Base-by-base conservation (phyloP, 2,888 invertebrate species). In the Sisyra terminalis region DNA sequence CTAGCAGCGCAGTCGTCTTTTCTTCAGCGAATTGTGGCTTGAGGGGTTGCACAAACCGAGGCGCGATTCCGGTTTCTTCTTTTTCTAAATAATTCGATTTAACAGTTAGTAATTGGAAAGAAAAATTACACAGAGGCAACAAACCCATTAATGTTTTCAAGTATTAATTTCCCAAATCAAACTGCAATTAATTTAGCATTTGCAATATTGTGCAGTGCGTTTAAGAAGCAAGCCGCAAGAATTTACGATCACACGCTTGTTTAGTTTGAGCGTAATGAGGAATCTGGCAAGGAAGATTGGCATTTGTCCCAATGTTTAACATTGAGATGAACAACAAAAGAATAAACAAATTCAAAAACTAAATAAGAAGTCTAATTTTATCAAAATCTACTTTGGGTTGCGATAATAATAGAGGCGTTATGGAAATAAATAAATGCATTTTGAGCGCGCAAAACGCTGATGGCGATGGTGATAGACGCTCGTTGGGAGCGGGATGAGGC, bases 21-120 rank as follows among this genome's bases (percentile, higher is more conserved):
- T 76, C 70, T 56, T 75, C 69, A 15, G 71, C 69, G 50, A 76
- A 67, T 49, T 71, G 59, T 17, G 81, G 78, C 56, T 77, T 74
- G 41, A 82, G 63, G 6, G 80, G 78, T 54, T 71, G 64, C 5
- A 68, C 60, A 52, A 80, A 79, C 51, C 71, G 70, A 44, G 79
- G 79, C 31, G 79, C 75, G 43, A 71, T 59, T 46, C 79, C 79
- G 54, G 68, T 67, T 58, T 76, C 75, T 67, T 77, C 76, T 74
- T 78, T 74, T 69, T 73, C 71, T 73, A 53, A 14, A 29, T 39
- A 39, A 10, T 15, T 10, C 13, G 10, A 39, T 13, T 8, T 7
- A 13, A 30, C 24, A 29, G 14, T 14, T 10, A 7, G n/a, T 7
- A 14, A 30, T 13, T 15, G 2, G 7, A 34, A 8, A 34, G 15